Percentiles rank a stretch among this genome's conserved stretches.
phyloP scores from a whole-genome alignment of 2,113 vertebrate species.

The Barnardius zonarius region DNA sequence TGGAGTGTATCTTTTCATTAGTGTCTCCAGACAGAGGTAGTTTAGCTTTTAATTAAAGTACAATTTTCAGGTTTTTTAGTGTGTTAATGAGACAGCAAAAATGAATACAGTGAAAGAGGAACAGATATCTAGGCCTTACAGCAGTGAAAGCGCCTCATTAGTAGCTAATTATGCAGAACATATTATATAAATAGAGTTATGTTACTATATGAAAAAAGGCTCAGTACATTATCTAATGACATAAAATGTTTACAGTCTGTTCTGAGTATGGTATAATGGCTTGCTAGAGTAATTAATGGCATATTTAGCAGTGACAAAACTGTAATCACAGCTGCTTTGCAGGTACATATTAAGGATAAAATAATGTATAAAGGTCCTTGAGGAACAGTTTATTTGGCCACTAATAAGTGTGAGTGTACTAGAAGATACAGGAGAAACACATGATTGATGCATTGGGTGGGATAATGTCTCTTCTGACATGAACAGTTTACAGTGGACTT shows the following conservation, averaged over 20 bases:
- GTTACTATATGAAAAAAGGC: slow-evolving; percentile 43
- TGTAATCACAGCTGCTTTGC: slow-evolving; percentile 23
- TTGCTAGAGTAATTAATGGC: slow-evolving; percentile 55
- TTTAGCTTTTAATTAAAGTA: slow-evolving; percentile 72
- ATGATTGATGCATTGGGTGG: background rate
- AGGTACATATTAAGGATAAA: slow-evolving; percentile 18
- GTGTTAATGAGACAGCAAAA: slow-evolving; percentile 70
- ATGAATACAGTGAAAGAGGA: slow-evolving; percentile 62
- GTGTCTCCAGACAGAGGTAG: slow-evolving; percentile 46
- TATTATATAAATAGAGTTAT: slow-evolving; percentile 66
- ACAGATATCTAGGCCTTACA: slow-evolving; percentile 51
- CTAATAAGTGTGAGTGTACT: background rate
- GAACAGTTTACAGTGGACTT: background rate
- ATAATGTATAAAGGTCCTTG: background rate
- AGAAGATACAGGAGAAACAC: background rate
- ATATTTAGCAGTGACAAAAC: slow-evolving; percentile 27
- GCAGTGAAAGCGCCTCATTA: slow-evolving; percentile 62
- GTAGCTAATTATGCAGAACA: slow-evolving; percentile 67
- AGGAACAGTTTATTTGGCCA: background rate
- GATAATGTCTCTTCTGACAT: background rate
- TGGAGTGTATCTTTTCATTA: slow-evolving; percentile 51
- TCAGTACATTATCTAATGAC: slow-evolving; percentile 41
- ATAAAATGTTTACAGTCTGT: slow-evolving; percentile 61
- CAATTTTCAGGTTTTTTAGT: slow-evolving; percentile 57
- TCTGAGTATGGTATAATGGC: slow-evolving; percentile 14